phyloP scores from a whole-genome alignment of 2,797 vertebrate species.

The Pseudochirops corinnae region DNA sequence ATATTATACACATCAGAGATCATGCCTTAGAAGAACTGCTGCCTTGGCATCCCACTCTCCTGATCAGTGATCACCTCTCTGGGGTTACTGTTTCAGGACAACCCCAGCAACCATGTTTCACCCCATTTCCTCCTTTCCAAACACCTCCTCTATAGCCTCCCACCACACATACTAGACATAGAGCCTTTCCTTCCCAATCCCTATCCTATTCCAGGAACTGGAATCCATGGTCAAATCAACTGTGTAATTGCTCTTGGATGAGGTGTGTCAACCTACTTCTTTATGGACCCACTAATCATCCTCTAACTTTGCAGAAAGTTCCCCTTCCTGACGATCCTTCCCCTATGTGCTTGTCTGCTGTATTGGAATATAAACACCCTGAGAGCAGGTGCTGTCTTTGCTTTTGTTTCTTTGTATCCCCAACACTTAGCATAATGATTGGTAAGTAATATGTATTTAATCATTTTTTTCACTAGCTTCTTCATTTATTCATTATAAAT shows the following conservation, averaged over 20 bases:
- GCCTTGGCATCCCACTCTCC: neutral
- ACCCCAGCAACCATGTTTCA: neutral
- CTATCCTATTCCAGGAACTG: neutral
- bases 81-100: neutral
- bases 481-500: neutral
- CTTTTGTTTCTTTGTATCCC: neutral
- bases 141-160: neutral
- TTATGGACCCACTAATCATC: neutral
- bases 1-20: neutral
- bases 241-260: neutral
- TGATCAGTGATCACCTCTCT: neutral
- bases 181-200: neutral
- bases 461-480: neutral
- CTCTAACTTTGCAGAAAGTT: neutral
- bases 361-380: neutral
- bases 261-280: neutral
- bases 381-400: neutral
- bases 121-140: neutral
- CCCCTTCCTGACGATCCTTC: neutral
- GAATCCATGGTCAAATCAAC: neutral
- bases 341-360: neutral
- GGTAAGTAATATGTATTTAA: neutral
- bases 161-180: neutral
- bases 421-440: neutral
- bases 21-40: neutral